Evolutionary conservation across 2,888 invertebrate species (phyloP).

Genomic region (Mesopsocus fuscifrons): DNA sequence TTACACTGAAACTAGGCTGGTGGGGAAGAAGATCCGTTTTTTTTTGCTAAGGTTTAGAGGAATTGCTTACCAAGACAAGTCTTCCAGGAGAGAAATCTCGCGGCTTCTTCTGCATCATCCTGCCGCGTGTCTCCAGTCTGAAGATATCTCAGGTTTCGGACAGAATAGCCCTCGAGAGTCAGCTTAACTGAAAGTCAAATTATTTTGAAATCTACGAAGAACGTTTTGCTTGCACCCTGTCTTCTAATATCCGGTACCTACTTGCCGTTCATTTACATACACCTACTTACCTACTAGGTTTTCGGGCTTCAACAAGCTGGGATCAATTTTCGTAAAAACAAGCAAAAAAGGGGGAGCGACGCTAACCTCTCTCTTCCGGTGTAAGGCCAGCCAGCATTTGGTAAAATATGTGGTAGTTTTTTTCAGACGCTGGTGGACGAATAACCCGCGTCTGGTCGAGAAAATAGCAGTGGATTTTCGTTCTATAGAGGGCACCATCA

Average conservation of each 20-base stretch:
- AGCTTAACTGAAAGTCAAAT: slow-evolving; percentile 39
- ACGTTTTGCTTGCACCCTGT: too few relatives aligned
- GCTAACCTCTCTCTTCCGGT: slow-evolving; percentile 52
- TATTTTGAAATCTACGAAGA: slow-evolving; percentile 1
- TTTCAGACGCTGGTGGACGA: slow-evolving; percentile 64
- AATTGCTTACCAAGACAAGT: slow-evolving; percentile 58
- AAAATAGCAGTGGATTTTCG: slow-evolving; percentile 92
- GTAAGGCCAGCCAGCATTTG: slow-evolving; percentile 83
- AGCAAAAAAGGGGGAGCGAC: not conserved
- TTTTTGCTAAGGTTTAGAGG: too few relatives aligned
- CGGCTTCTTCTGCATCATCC: slow-evolving; percentile 50
- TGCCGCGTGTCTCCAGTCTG: slow-evolving; percentile 52
- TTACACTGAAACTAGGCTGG: too few relatives aligned
- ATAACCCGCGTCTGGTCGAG: slow-evolving; percentile 86
- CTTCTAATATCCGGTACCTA: too few relatives aligned
- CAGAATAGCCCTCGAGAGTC: slow-evolving; percentile 68
- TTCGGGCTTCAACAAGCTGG: too few relatives aligned
- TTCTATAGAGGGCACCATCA: slow-evolving; percentile 82
- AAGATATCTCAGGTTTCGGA: slow-evolving; percentile 64
- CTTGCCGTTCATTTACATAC: too few relatives aligned
- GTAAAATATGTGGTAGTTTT: slow-evolving; percentile 94
- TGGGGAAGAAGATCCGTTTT: too few relatives aligned
- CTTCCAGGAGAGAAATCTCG: slow-evolving; percentile 81
- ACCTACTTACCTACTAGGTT: too few relatives aligned
- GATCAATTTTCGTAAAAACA: too few relatives aligned